Base-by-base conservation (phyloP, 2,113 vertebrate species). In the Formicarius rufipectus region DNA sequence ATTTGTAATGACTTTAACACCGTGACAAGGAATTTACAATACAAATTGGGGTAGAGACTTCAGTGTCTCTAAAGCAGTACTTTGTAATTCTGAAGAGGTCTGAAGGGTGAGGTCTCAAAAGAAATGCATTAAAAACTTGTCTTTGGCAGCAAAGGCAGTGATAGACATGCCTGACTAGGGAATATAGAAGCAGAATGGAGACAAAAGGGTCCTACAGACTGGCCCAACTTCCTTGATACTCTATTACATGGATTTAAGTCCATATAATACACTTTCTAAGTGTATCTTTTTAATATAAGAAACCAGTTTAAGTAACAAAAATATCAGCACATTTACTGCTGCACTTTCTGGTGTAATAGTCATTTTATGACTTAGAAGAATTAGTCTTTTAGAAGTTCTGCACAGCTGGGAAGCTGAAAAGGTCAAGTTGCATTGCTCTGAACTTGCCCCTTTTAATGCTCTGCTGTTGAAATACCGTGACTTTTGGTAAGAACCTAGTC, bases 341-440 rank as follows among this genome's bases (percentile, higher is more conserved):
- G 42, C 45, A 89, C 53, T 88, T 90, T 80, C 63, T 64, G 58
- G 45, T 40, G 27, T 28, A 91, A 84, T 39, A 94, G 56, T 53
- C 28, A 68, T 40, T 91, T 94, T 53, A 22, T 92, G 56, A 83
- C 83, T 93, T 71, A 80, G 0, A 3, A 87, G 91, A 93, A 94
- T 84, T 59, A 90, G 27, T 77, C 72, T 94, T 91, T 68, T 0
- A 87, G 76, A 86, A 90, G 78, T 86, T 94, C 74, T 64, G 47
- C 39, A 39, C 76, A 89, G 31, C 52, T 66, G 21, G 20, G 59
- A 93, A 89, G 82, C 74, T 67, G 53, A 74, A 94, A 87, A 96
- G 77, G 87, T 80, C 89, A 96, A 90, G 60, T 37, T 95, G 71
- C 20, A 24, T 18, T 89, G 59, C 72, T 86, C 76, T 90, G 68